Percentiles rank a stretch among this genome's conserved stretches.
phyloP scores from a whole-genome alignment of 2,888 invertebrate genomes.

The Chloroclysta siterata region DNA sequence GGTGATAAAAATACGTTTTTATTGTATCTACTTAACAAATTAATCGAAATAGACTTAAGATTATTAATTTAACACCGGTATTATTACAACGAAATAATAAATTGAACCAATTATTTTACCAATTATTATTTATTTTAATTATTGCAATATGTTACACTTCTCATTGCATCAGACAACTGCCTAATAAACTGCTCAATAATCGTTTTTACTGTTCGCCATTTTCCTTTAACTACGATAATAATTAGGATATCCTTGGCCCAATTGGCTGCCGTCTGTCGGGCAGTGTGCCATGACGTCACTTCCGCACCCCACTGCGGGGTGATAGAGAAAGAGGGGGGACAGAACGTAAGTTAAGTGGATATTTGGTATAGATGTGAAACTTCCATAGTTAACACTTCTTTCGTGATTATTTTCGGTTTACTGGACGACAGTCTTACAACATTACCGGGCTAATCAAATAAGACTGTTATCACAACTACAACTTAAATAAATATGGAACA shows the following conservation, averaged over 20 bases:
- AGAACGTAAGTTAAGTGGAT: constrained; percentile 22
- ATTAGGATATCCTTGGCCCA: constrained; percentile 40
- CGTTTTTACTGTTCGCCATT: constrained; percentile 15
- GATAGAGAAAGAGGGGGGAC: constrained; percentile 7
- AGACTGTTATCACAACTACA: too few species aligned
- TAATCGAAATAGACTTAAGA: not conserved
- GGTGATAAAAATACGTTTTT: too few species aligned
- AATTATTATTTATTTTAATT: not conserved
- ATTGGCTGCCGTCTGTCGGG: constrained; percentile 33
- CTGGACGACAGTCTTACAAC: too few species aligned
- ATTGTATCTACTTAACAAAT: not conserved
- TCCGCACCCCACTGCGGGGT: constrained; percentile 19
- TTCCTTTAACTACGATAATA: constrained; percentile 23
- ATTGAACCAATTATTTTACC: not conserved
- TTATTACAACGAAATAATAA: not conserved
- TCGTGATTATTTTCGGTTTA: not conserved
- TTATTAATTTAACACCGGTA: not conserved
- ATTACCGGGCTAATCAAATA: too few species aligned
- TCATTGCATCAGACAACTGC: not conserved
- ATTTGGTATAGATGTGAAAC: constrained; percentile 16
- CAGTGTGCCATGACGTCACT: constrained; percentile 36
- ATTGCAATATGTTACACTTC: not conserved
- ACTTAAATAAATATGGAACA: too few species aligned
- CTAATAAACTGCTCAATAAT: constrained; percentile 2
- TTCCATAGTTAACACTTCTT: not conserved